phyloP scores from a whole-genome alignment of 2,888 invertebrate species.

The Acanthococcus lagerstroemiae region DNA sequence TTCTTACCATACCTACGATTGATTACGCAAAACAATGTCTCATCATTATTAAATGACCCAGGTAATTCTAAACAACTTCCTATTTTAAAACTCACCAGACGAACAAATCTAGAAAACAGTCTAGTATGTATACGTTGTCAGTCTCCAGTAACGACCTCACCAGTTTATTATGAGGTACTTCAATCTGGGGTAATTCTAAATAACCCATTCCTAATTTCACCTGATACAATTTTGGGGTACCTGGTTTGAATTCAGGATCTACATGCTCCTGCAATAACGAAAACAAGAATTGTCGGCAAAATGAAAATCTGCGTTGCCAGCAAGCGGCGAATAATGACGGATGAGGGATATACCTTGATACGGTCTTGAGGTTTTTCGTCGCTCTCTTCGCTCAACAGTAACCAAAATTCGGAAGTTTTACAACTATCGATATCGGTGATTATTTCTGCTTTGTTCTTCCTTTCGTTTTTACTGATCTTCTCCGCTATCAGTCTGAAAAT shows the following conservation, averaged over 20 bases:
- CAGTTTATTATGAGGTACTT: conserved; percentile 63
- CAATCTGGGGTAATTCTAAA: conserved; percentile 89
- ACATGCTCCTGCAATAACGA: conserved; percentile 56
- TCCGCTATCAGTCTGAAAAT: conserved; percentile 72
- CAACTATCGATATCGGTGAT: conserved; percentile 69
- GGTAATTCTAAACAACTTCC: too few relatives aligned
- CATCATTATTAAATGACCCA: too few relatives aligned
- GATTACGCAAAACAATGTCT: too few relatives aligned
- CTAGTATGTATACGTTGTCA: conserved; percentile 90
- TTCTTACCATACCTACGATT: conserved; percentile 94
- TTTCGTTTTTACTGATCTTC: conserved; percentile 96
- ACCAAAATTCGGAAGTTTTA: conserved; percentile 80
- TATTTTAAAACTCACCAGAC: conserved; percentile 77
- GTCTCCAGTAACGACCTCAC: conserved; percentile 69
- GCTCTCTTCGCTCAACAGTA: conserved; percentile 51
- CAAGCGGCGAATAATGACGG: background rate
- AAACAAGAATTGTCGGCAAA: background rate
- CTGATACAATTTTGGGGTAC: conserved; percentile 72
- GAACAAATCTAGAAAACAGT: conserved; percentile 86
- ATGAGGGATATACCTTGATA: conserved; percentile 43
- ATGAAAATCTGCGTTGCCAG: too few relatives aligned
- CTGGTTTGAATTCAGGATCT: conserved; percentile 53
- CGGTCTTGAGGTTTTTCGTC: conserved; percentile 47
- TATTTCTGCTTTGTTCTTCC: conserved; percentile 89
- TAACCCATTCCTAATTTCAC: conserved; percentile 98